Base-by-base conservation (phyloP, 2,888 invertebrate species). In the Malthinus seriepunctatus region DNA sequence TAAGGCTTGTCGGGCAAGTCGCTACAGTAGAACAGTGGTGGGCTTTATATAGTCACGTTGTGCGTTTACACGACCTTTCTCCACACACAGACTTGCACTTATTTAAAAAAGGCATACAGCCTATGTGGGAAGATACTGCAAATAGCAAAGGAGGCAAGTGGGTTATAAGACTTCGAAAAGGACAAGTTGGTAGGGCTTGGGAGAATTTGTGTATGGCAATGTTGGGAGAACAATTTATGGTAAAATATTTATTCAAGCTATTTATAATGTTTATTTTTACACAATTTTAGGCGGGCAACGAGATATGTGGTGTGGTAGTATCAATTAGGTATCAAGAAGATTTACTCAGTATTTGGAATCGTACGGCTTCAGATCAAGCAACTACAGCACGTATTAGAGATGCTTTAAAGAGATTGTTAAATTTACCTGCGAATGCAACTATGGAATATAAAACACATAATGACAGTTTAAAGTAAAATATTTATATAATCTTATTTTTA, bases 61-160 rank as follows among this genome's bases (percentile, higher is more conserved):
- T 90, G 66, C 86, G 96, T 71, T 93, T 97, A 49, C 88, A 91
- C 56, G 94, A 97, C 72, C 84, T 98, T 70, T 89, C 91, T 39
- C 91, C 93, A 11, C 93, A 94, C 73, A 88, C 95, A 73, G 97
- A 98, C 81, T 88, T 97, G 73, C 97, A 97, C 80, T 85, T 99
- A 61, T 99, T 99, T 80, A 98, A 98, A 84, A 87, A 95, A 71
- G 98, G 97, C 68, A 97, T 99, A 73, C 94, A 95, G 78, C 98
- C 98, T 14, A 97, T 99, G 93, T 99, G 98, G 99, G 99, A 99
- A 84, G 97, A 98, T 79, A 88, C 90, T 58, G 94, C 95, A 46
- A 99, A 99, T 81, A 89, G 91, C 76, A 90, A 91, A 78, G 98
- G 99, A 51, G 99, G 98, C 31, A 97, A 97, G 82, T 99, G 98